Base-by-base conservation (phyloP, 2,113 vertebrate species). In the Mesoclemmys tuberculata region DNA sequence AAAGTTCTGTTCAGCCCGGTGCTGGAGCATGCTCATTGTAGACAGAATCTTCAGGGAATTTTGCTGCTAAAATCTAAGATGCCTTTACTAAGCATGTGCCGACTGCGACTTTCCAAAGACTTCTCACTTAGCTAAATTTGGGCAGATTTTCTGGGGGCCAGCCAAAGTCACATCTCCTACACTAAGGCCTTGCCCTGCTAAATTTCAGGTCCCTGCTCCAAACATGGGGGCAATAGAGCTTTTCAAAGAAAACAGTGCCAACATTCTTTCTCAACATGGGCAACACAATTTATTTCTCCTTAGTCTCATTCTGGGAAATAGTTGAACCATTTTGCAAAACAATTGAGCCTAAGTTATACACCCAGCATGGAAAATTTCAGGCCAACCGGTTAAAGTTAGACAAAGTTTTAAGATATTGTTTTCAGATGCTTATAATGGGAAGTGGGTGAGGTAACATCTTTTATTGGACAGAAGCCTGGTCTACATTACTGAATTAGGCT, bases 101-200 rank as follows among this genome's bases (percentile, higher is more conserved):
- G 26, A 29, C 10, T 80, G 38, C 79, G 46, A 54, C 58, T 80
- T 87, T 21, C 19, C 75, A n/a, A 52, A 46, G 4, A 21, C 8
- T 54, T 41, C 14, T 54, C 52, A 27, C n/a, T 81, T 1, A 0
- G 19, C 54, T 68, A 49, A 16, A 79, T 27, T 13, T 51, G 56
- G 5, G 14, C 38, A 85, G 85, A 35, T 0, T 0, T 74, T 58
- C 56, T 27, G 56, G 56, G 56, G 64, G 64, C 35, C 0, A 2
- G 75, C 4, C 7, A 29, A 77, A 86, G 64, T 19, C 4, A 7
- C 56, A 79, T 58, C 56, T 58, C 56, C 18, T 16, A 16, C 56
- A 27, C 56, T 27, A 26, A 27, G 55, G 24, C 55, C 0, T 1
- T 35, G 35, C 29, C 0, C 0, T 35, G 48, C 21, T 51, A 0